Percentiles rank a stretch among this genome's conserved stretches.
phyloP scores from a whole-genome alignment of 1,140 invertebrate species.

The Acyrthosiphon pisum region DNA sequence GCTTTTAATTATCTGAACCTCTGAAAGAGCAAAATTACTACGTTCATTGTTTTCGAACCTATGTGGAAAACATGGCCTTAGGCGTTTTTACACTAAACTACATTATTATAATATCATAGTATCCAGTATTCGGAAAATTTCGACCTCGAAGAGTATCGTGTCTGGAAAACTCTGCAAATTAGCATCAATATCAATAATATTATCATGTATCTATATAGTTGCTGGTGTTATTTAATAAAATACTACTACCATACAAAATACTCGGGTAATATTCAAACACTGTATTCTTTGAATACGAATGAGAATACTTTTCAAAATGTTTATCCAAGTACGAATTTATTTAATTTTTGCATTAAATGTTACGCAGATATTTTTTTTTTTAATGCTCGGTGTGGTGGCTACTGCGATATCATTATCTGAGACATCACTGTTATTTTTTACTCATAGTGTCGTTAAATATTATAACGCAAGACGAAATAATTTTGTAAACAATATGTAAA shows the following conservation, averaged over 20 bases:
- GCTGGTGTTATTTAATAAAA: neutral
- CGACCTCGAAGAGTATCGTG: neutral
- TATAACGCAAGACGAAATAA: neutral
- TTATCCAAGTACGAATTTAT: neutral
- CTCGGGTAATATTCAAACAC: neutral
- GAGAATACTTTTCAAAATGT: neutral
- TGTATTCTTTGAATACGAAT: neutral
- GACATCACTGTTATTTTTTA: neutral
- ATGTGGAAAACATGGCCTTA: neutral
- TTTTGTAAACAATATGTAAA: neutral
- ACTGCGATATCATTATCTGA: neutral
- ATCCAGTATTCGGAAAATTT: neutral
- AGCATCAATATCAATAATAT: neutral
- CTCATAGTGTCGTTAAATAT: neutral
- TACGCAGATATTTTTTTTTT: neutral
- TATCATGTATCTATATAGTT: neutral
- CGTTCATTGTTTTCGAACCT: neutral
- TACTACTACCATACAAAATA: neutral
- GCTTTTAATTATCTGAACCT: neutral
- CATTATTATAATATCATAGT: neutral
- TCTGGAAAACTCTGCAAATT: neutral
- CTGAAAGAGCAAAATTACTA: neutral
- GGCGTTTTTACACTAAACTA: neutral
- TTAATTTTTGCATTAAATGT: neutral
- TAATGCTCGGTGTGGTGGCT: neutral